Evolutionary conservation across 2,888 invertebrate species (phyloP), one percentile per base, ranked within the genome.

Genomic region (Beris chalybata): DNA sequence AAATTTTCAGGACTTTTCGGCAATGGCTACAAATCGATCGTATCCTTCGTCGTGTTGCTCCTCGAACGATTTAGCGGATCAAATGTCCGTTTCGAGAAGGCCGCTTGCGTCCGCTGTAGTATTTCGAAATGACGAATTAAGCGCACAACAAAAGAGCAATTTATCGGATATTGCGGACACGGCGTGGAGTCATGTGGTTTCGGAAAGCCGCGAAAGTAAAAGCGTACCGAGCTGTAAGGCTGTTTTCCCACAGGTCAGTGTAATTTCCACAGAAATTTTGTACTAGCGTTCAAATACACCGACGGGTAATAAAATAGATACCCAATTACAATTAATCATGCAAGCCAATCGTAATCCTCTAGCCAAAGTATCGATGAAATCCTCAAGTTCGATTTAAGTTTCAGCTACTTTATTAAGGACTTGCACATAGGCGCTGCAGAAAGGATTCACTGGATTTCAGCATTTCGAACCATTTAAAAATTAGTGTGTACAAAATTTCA

Each of bases 21-120:
- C 66, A 61, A 66, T 67, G 61, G 61, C 67, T 29, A 44, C 67
- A 67, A 73, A 73, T 67, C 70, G 72, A 67, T 69, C 73, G 64
- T 72, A 72, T 71, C 72, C 72, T 53, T 63, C 69, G 31, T 72
- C 72, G 47, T 71, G 71, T 66, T 73, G 73, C 65, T 71, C 71
- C 45, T 68, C 71, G 4, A 69, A 68, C n/a, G 72, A 73, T 67
- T 68, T 72, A 15, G 53, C 70, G 11, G 72, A 72, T 32, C 72
- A 73, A 66, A 71, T 72, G 63, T 69, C 71, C 32, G 71, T 72
- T 44, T 71, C 72, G 50, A 67, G 71, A 57, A 67, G 71, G 43
- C 73, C 72, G 53, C 55, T 72, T 31, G 72, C 73, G 32, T 72
- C 72, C 31, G 69, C 73, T 32, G 71, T 73, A 43, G 71, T 73